Conservation (phyloP, 2,113 vertebrate genomes). For the Sclerurus mexicanus region DNA sequence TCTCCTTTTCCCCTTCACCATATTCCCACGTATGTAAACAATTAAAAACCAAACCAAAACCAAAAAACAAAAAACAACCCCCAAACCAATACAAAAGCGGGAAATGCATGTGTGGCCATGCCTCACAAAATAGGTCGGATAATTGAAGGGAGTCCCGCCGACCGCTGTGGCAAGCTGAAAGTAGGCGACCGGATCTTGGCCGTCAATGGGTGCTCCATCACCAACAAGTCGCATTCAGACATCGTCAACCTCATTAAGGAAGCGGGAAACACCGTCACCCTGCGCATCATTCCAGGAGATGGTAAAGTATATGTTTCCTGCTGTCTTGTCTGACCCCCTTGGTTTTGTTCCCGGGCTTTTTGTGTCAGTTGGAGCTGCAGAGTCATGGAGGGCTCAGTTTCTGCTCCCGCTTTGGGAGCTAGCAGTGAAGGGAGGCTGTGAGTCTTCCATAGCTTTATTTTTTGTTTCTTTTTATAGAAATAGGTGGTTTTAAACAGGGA, state of each 20-base stretch:
- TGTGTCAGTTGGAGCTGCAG: background rate
- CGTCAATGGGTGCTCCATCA: conserved; percentile 96
- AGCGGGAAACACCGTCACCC: conserved; percentile 97
- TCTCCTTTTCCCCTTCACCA: conserved; percentile 76
- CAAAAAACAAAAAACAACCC: conserved; percentile 49
- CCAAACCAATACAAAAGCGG: conserved; percentile 87
- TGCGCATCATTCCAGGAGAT: conserved; percentile 98
- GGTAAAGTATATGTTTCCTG: conserved; percentile 83
- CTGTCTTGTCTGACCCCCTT: background rate
- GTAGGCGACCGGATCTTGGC: conserved; percentile 99
- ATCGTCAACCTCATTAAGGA: conserved; percentile 99
- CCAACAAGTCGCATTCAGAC: conserved; percentile 99
- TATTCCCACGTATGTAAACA: conserved; percentile 69
- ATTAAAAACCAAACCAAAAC: conserved; percentile 57
- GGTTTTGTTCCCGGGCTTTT: background rate
- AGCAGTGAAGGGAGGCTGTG: background rate
- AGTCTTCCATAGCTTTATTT: background rate
- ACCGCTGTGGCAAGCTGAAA: conserved; percentile 98
- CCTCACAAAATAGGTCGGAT: conserved; percentile 99
- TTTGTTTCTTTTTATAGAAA: background rate
- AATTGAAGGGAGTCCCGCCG: conserved; percentile 98
- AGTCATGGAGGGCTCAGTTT: background rate
- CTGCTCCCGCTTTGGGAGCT: background rate
- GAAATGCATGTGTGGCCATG: conserved; percentile 99
- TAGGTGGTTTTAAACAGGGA: background rate